phyloP scores from a whole-genome alignment of 2,797 vertebrate genomes.

The Semaprochilodus insignis region DNA sequence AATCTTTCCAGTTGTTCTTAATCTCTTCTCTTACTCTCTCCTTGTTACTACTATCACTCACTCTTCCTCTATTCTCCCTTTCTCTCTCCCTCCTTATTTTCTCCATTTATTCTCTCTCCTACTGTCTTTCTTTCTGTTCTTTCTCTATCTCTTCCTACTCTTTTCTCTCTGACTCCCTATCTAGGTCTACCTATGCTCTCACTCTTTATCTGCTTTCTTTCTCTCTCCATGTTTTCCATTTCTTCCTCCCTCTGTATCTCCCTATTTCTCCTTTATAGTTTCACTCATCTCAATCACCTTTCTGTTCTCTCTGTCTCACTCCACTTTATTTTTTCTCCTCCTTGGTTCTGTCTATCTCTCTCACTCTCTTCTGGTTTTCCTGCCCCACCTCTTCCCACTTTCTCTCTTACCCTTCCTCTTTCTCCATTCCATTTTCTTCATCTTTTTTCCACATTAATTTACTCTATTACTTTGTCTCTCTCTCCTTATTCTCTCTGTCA shows the following conservation, averaged over 20 bases:
- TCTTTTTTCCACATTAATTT: slow-evolving; percentile 16
- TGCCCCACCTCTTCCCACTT: slow-evolving; percentile 9
- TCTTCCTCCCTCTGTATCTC: background rate
- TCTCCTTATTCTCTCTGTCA: background rate
- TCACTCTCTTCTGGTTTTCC: background rate
- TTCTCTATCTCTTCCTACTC: slow-evolving; percentile 9
- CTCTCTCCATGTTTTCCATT: background rate
- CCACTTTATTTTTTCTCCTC: background rate
- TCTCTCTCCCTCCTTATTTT: background rate
- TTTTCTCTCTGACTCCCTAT: too few relatives aligned
- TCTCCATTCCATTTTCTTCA: background rate
- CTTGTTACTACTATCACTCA: slow-evolving; percentile 10
- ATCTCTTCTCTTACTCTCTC: background rate
- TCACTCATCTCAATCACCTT: background rate
- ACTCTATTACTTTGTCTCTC: background rate
- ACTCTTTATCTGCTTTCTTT: slow-evolving; percentile 2
- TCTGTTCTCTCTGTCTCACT: background rate
- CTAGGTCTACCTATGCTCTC: background rate
- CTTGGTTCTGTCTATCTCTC: background rate
- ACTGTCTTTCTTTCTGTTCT: background rate
- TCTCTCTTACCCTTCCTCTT: background rate
- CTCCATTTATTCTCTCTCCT: background rate
- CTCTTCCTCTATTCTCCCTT: slow-evolving; percentile 13
- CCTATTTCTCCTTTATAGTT: background rate
- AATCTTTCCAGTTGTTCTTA: background rate